Evolutionary conservation across 2,888 invertebrate species (phyloP).

Genomic region (Lutraria lutraria): DNA sequence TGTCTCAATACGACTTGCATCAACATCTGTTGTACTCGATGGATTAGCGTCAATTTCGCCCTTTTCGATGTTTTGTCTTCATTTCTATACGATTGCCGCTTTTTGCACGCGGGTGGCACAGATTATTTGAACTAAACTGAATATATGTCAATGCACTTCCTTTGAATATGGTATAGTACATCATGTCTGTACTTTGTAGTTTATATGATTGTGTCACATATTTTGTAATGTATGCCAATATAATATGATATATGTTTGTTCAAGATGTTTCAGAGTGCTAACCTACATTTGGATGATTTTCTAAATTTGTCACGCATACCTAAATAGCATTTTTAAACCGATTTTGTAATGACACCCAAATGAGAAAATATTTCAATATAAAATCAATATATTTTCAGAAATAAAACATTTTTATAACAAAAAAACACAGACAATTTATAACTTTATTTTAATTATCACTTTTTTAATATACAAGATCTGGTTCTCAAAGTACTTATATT

Average conservation of each 20-base stretch:
- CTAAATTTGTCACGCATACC: no score
- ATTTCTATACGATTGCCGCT: no score
- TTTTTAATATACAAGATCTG: slow-evolving; percentile 40
- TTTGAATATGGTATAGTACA: no score
- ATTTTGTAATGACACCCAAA: background rate
- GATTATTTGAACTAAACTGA: no score
- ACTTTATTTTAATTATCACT: slow-evolving; percentile 44
- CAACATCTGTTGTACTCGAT: slow-evolving; percentile 61
- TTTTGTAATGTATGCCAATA: no score
- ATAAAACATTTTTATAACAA: background rate
- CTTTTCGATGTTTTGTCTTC: background rate
- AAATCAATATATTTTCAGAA: background rate
- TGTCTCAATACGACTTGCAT: background rate
- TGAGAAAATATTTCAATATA: background rate
- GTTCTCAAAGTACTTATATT: slow-evolving; percentile 30
- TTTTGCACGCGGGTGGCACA: no score
- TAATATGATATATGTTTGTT: no score
- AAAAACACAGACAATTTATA: background rate
- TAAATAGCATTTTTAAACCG: background rate
- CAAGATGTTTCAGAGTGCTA: no score
- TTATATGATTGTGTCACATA: no score
- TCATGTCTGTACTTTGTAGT: no score
- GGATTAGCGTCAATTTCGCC: background rate
- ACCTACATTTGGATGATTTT: no score
- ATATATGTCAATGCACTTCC: no score